These are phyloP conservation scores for Lophius americanus DNA, from an alignment of 2,797 vertebrate species.

Conservation along the genomic window DNA sequence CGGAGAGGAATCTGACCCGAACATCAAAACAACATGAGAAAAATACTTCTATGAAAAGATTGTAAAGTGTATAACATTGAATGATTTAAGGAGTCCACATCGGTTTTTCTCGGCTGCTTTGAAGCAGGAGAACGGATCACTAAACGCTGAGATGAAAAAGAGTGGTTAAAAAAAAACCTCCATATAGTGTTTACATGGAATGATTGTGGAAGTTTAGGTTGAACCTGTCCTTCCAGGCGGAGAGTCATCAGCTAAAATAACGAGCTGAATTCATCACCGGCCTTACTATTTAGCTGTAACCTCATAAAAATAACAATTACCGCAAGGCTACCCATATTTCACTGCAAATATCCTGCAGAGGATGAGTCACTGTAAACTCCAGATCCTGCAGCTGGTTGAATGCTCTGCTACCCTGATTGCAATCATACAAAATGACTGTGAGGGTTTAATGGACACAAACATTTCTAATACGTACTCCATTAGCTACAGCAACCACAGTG, in stretches of 20 bases:
- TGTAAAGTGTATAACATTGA: too few relatives aligned
- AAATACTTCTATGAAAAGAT: too few relatives aligned
- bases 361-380: slow-evolving; percentile 2
- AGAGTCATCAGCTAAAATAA: slow-evolving; percentile 34
- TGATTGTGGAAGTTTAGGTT: slow-evolving; percentile 7
- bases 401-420: background rate
- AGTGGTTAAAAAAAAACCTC: slow-evolving; percentile 7
- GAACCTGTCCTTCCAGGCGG: slow-evolving; percentile 7
- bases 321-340: background rate
- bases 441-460: background rate
- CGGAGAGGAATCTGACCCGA: too few relatives aligned
- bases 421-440: background rate
- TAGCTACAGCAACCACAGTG: background rate
- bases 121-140: background rate
- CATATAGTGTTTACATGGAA: slow-evolving; percentile 39
- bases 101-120: background rate
- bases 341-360: slow-evolving; percentile 2
- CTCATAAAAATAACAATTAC: slow-evolving; percentile 44
- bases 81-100: too few relatives aligned
- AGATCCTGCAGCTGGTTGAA: slow-evolving; percentile 6
- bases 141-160: background rate
- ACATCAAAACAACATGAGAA: too few relatives aligned
- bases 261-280: slow-evolving; percentile 32
- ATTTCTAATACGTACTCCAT: background rate
- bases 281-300: slow-evolving; percentile 8